Evolutionary conservation across 2,888 invertebrate genomes (phyloP).

Genomic region (Calameuta pallipes): DNA sequence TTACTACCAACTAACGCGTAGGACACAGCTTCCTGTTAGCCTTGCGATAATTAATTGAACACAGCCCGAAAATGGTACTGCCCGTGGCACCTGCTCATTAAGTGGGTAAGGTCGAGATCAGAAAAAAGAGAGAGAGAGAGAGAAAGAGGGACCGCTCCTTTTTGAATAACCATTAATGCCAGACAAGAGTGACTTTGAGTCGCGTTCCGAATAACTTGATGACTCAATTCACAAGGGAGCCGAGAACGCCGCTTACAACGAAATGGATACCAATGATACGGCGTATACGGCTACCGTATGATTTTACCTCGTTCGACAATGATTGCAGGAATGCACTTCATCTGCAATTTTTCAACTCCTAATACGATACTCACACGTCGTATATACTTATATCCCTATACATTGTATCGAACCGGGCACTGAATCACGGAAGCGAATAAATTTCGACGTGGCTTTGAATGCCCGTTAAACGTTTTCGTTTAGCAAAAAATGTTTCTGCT

Average conservation of each 20-base stretch:
- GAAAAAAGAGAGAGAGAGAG: no score
- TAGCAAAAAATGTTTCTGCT: neutral
- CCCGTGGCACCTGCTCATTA: neutral
- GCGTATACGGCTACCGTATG: neutral
- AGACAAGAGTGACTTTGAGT: neutral
- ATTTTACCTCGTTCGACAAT: neutral
- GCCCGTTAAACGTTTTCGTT: neutral
- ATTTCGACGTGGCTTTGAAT: neutral
- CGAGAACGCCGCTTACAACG: neutral
- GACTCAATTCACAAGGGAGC: neutral
- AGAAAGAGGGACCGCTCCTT: neutral
- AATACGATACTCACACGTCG: neutral
- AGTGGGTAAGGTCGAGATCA: neutral
- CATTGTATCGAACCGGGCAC: neutral
- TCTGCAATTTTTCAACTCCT: neutral
- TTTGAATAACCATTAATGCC: neutral
- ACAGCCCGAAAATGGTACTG: constrained; percentile 26
- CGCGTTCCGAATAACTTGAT: neutral
- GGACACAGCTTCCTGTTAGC: constrained; percentile 26
- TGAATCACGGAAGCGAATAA: neutral
- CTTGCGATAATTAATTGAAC: constrained; percentile 28
- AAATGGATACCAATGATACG: neutral
- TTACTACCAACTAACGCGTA: constrained; percentile 18
- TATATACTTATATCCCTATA: neutral
- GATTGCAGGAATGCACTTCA: neutral